phyloP scores from a whole-genome alignment of 2,113 vertebrate species.

The Maccullochella peelii region DNA sequence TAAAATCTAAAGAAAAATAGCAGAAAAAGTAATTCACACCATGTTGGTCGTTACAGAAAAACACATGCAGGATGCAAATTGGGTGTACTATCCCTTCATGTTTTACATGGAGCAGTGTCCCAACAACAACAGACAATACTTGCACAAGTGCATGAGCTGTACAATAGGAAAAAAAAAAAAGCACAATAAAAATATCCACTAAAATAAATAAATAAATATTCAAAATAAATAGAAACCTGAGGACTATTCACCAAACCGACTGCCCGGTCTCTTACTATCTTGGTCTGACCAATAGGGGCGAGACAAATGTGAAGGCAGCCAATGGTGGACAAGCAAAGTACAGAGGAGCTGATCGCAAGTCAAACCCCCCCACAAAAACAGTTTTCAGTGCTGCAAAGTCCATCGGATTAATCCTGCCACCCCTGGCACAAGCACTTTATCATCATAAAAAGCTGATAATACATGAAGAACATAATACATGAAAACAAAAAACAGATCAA shows the following conservation, averaged over 20 bases:
- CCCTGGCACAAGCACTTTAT: slow-evolving; percentile 69
- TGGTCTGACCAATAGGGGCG: slow-evolving; percentile 63
- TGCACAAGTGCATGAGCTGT: slow-evolving; percentile 62
- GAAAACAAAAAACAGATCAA: slow-evolving; percentile 27
- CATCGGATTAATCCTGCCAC: slow-evolving; percentile 43
- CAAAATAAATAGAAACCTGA: slow-evolving; percentile 84
- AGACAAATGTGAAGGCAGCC: slow-evolving; percentile 69
- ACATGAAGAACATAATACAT: slow-evolving; percentile 18
- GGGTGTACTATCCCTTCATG: slow-evolving; percentile 55
- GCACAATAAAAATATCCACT: slow-evolving; percentile 61
- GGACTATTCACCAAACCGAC: slow-evolving; percentile 75
- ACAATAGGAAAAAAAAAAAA: slow-evolving; percentile 41
- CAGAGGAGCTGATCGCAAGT: slow-evolving; percentile 32
- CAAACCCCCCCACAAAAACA: slow-evolving; percentile 29
- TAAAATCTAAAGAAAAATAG: slow-evolving; percentile 3
- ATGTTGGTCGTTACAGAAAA: slow-evolving; percentile 62
- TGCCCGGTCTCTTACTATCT: slow-evolving; percentile 47
- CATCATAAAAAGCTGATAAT: slow-evolving; percentile 52
- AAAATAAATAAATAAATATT: slow-evolving; percentile 83
- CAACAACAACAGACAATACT: slow-evolving; percentile 52
- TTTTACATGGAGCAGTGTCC: slow-evolving; percentile 49
- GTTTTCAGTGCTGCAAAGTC: slow-evolving; percentile 58
- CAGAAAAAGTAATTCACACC: slow-evolving; percentile 40
- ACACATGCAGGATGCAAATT: slow-evolving; percentile 65
- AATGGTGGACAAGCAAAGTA: slow-evolving; percentile 60